Evolutionary conservation across 2,888 invertebrate genomes (phyloP).

Genomic region (Cerastis leucographa): DNA sequence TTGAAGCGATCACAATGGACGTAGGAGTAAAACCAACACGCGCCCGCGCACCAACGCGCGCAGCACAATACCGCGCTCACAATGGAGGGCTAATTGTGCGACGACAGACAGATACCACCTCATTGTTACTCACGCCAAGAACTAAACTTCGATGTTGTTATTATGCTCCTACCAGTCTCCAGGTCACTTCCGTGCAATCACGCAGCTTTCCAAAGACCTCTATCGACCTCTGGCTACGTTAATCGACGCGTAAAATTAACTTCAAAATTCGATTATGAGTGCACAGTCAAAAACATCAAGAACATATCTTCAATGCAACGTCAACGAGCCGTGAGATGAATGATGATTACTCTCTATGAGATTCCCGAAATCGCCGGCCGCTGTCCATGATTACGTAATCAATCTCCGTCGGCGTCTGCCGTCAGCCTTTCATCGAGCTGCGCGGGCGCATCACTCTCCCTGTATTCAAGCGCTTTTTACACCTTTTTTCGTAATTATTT

Average conservation of each 20-base stretch:
- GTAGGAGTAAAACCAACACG: conserved; percentile 88
- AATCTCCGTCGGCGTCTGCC: conserved; percentile 87
- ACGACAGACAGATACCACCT: conserved; percentile 84
- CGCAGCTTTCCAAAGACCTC: conserved; percentile 66
- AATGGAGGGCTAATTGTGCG: conserved; percentile 89
- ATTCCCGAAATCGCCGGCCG: conserved; percentile 84
- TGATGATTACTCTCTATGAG: conserved; percentile 88
- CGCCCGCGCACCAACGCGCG: conserved; percentile 76
- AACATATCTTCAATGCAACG: conserved; percentile 77
- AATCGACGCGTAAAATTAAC: conserved; percentile 78
- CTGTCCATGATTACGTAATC: conserved; percentile 89
- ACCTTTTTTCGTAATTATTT: conserved; percentile 88
- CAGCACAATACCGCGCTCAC: conserved; percentile 79
- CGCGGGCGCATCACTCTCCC: conserved; percentile 84
- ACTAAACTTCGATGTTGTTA: conserved; percentile 72
- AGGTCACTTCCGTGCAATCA: conserved; percentile 67
- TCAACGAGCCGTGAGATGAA: conserved; percentile 88
- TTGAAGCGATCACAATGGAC: conserved; percentile 85
- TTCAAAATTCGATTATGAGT: conserved; percentile 74
- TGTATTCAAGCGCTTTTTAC: conserved; percentile 84
- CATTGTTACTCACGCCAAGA: conserved; percentile 77
- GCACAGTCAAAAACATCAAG: conserved; percentile 74
- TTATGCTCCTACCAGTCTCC: conserved; percentile 66
- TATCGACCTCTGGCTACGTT: conserved; percentile 64
- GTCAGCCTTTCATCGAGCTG: conserved; percentile 87